Base-by-base conservation (phyloP, 1,140 invertebrate species). In the Teleopsis dalmanni region DNA sequence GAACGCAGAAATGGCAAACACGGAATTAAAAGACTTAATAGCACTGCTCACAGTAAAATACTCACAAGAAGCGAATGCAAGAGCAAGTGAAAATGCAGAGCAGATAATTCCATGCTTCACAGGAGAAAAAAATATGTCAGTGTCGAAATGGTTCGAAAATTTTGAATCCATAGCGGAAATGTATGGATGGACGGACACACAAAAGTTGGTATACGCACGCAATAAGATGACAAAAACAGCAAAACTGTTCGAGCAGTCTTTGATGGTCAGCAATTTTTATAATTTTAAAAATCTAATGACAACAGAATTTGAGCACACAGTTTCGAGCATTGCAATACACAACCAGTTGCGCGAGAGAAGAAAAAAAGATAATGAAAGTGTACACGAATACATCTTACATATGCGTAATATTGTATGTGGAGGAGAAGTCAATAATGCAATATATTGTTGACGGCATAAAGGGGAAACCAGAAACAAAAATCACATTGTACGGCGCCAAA, bases 201-300 rank as follows among this genome's bases (percentile, higher is more conserved):
- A 40, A 40, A 40, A 40, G 22, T 40, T 19, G 7, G 37, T 40
- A 5, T 40, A 19, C 37, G 37, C 37, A 6, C 37, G 37, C 37
- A 40, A 21, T 14, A 40, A 40, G n/a, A 40, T 40, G 37, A 40
- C 37, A 40, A 40, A 40, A 18, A 40, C 37, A 19, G 37, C 37
- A 16, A 40, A 40, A 18, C 22, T 40, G 21, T 40, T 40, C 21
- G 37, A 19, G 14, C 16, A 40, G 4, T 40, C 37, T n/a, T n/a
- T n/a, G n/a, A n/a, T n/a, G n/a, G n/a, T n/a, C n/a, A n/a, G n/a
- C n/a, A n/a, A n/a, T n/a, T n/a, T n/a, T n/a, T n/a, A n/a, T n/a
- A n/a, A n/a, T n/a, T n/a, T n/a, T n/a, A n/a, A n/a, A n/a, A n/a
- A n/a, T n/a, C n/a, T n/a, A n/a, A n/a, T n/a, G n/a, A n/a, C n/a